Conservation (phyloP, 2,113 vertebrate genomes). For the Hassar affinis region DNA sequence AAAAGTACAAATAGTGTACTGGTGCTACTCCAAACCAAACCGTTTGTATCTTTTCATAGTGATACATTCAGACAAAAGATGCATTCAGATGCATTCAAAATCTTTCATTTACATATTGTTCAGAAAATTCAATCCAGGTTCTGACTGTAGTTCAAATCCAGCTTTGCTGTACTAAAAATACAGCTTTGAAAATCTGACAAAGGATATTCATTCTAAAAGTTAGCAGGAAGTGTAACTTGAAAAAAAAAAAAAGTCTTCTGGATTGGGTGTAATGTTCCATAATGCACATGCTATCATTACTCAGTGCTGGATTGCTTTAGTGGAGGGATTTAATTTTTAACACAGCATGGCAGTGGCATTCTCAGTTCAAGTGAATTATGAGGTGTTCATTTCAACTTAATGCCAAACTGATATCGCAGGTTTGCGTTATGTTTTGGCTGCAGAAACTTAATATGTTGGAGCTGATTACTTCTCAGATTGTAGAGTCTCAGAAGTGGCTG, state of each 20-base stretch:
- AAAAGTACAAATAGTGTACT: too few species aligned
- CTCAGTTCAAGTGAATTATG: conserved; percentile 3
- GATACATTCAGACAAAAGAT: not conserved
- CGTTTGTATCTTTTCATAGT: not conserved
- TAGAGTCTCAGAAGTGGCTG: not conserved
- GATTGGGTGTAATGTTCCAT: not conserved
- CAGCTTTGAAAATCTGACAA: not conserved
- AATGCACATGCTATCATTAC: not conserved
- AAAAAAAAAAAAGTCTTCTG: not conserved
- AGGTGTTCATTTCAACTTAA: conserved; percentile 23
- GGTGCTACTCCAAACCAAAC: not conserved
- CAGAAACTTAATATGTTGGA: conserved; percentile 17
- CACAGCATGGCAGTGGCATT: not conserved
- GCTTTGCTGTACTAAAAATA: not conserved
- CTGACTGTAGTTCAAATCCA: not conserved
- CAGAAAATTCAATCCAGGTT: not conserved
- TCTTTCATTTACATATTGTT: not conserved
- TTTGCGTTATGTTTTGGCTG: not conserved
- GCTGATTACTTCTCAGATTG: conserved; percentile 29
- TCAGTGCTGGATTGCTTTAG: conserved; percentile 1
- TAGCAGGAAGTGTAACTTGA: not conserved
- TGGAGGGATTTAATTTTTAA: not conserved
- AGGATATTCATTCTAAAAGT: not conserved
- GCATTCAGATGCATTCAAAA: not conserved
- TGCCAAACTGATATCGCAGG: not conserved